A percentile compares a stretch with the other conserved stretches of the same genome.
These are phyloP conservation scores for Sebastes kiyomatsui DNA, from an alignment of 2,797 vertebrate genomes.

Conservation along the genomic window DNA sequence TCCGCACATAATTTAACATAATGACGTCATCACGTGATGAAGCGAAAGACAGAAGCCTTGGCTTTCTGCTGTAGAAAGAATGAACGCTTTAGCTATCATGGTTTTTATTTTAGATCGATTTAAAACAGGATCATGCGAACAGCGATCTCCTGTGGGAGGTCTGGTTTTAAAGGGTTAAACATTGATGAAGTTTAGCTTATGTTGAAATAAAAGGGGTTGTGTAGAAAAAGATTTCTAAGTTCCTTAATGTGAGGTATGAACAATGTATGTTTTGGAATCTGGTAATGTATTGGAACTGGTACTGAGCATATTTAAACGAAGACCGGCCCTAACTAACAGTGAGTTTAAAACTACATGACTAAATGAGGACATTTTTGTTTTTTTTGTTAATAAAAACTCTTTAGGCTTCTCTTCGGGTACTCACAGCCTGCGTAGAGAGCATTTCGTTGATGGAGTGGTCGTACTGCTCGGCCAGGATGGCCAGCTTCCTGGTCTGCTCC, in stretches of 20 bases:
- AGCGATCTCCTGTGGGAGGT: too few relatives aligned
- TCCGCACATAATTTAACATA: too few relatives aligned
- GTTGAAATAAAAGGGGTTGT: background rate
- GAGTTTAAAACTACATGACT: background rate
- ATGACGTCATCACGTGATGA: too few relatives aligned
- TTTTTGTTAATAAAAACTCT: background rate
- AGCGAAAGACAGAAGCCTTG: too few relatives aligned
- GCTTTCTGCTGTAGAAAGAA: too few relatives aligned
- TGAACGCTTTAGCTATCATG: too few relatives aligned
- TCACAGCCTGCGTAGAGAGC: constrained; percentile 98
- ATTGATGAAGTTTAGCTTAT: background rate
- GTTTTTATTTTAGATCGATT: too few relatives aligned
- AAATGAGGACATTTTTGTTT: background rate
- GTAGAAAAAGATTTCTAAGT: background rate
- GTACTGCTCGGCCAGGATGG: constrained; percentile 93
- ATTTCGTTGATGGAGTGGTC: constrained; percentile 99
- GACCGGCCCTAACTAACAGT: background rate
- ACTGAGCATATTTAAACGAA: background rate
- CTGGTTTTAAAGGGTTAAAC: background rate
- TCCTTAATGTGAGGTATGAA: background rate
- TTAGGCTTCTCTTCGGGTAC: constrained; percentile 42
- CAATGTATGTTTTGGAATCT: background rate
- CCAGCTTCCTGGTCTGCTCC: constrained; percentile 94
- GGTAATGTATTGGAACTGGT: background rate
- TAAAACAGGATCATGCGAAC: too few relatives aligned